Percentiles rank a stretch among this genome's conserved stretches.
These are phyloP conservation scores for Zelostemma sp. DNA, from an alignment of 1,140 invertebrate genomes.

Conservation along the genomic window DNA sequence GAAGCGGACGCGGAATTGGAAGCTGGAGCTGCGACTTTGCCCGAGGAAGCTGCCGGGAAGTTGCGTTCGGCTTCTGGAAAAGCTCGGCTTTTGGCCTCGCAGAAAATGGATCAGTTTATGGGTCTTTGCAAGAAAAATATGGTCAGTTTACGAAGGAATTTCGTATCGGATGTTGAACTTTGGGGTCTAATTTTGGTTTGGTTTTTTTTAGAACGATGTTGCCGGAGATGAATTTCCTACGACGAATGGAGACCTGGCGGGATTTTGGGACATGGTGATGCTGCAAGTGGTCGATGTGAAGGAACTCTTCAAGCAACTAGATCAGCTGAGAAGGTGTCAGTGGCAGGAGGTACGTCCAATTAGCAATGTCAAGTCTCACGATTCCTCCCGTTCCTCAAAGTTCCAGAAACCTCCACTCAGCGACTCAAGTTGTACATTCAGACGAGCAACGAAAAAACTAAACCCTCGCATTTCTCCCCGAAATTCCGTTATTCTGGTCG, in stretches of 20 bases:
- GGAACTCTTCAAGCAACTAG: slow-evolving; percentile 83
- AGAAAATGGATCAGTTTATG: slow-evolving; percentile 96
- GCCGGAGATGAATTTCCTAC: slow-evolving; percentile 88
- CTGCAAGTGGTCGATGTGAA: slow-evolving; percentile 89
- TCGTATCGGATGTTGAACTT: background rate
- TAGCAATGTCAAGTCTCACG: slow-evolving; percentile 10
- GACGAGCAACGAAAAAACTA: slow-evolving; percentile 4
- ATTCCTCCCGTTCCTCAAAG: slow-evolving; percentile 59
- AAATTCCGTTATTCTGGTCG: slow-evolving; percentile 57
- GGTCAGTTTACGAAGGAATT: slow-evolving; percentile 69
- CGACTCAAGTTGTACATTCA: slow-evolving; percentile 9
- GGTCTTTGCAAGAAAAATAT: slow-evolving; percentile 87
- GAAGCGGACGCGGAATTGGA: slow-evolving; percentile 77
- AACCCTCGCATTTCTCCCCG: background rate
- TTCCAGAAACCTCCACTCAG: slow-evolving; percentile 49
- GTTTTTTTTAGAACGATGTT: slow-evolving; percentile 73
- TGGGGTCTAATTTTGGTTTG: background rate
- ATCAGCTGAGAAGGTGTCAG: slow-evolving; percentile 76
- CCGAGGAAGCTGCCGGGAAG: slow-evolving; percentile 85
- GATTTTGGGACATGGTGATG: slow-evolving; percentile 98
- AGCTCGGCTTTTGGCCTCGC: slow-evolving; percentile 86
- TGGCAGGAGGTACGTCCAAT: slow-evolving; percentile 75
- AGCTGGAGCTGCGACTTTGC: slow-evolving; percentile 61
- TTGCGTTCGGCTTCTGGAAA: slow-evolving; percentile 91
- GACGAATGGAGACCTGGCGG: slow-evolving; percentile 89